Evolutionary conservation across 2,797 vertebrate genomes (phyloP).

Genomic region (Pangasius sanitwongsei): DNA sequence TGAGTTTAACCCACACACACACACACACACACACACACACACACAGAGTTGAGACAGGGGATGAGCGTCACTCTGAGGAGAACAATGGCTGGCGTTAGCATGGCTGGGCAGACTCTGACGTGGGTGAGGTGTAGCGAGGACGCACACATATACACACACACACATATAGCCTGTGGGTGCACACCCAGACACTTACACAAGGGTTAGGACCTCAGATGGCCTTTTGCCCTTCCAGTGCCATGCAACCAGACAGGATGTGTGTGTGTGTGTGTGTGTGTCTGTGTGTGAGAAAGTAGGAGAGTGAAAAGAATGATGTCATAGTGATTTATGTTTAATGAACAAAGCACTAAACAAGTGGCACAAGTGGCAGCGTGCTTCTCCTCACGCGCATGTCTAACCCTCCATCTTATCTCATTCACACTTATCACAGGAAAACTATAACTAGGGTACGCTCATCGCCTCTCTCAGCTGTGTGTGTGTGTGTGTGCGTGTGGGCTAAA

Average conservation of each 20-base stretch:
- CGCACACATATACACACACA: constrained; percentile 17
- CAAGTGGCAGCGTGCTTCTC: neutral
- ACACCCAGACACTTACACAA: constrained; percentile 31
- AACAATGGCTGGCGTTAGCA: constrained; percentile 47
- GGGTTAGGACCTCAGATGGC: constrained; percentile 7
- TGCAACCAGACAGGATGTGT: constrained; percentile 43
- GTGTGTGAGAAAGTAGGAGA: neutral
- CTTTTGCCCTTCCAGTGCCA: constrained; percentile 56
- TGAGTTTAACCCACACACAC: constrained; percentile 29
- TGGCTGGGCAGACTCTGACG: constrained; percentile 22
- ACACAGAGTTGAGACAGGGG: neutral
- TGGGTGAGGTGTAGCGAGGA: neutral
- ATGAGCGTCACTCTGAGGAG: constrained; percentile 19
- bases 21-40: constrained; percentile 11
- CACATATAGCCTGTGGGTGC: constrained; percentile 16
- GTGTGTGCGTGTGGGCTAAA: neutral
- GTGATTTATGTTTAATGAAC: neutral
- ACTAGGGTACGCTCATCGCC: neutral
- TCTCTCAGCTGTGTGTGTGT: neutral
- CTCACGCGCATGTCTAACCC: neutral
- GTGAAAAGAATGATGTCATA: neutral
- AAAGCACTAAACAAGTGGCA: neutral
- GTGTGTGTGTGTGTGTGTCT: constrained; percentile 22
- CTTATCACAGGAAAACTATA: neutral
- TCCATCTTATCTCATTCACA: neutral